Conservation (phyloP, 2,113 vertebrate genomes). For the Hyperopisus bebe region DNA sequence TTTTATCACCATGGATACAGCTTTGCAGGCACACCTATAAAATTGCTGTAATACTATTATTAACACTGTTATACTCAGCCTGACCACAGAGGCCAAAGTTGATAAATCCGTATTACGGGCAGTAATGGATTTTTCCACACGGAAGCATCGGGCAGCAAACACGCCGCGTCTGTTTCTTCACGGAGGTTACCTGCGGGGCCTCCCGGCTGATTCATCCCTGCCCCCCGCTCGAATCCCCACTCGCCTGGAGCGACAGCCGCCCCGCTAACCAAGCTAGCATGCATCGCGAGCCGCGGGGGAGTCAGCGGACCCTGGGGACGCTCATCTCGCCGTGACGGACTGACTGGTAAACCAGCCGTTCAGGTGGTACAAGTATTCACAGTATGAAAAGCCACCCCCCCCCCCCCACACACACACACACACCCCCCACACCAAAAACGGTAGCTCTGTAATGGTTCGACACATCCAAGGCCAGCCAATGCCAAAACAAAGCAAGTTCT, state of each 20-base stretch:
- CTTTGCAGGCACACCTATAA: not conserved
- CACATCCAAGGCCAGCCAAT: not conserved
- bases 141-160: not conserved
- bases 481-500: constrained; percentile 6
- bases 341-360: not conserved
- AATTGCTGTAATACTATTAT: not conserved
- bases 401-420: not conserved
- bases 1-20: not conserved
- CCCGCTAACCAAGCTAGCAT: not conserved
- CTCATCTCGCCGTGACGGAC: not conserved
- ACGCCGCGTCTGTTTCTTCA: not conserved
- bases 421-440: not conserved
- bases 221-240: not conserved
- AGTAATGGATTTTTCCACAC: constrained; percentile 7
- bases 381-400: not conserved
- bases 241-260: not conserved
- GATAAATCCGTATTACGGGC: not conserved
- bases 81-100: not conserved
- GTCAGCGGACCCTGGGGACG: not conserved
- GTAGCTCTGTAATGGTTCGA: not conserved
- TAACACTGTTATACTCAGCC: not conserved
- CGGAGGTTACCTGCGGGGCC: not conserved
- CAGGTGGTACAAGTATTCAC: not conserved
- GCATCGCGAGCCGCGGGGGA: not conserved
- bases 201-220: not conserved